Evolutionary conservation across 2,797 vertebrate species (phyloP).

Genomic region (Parambassis ranga): DNA sequence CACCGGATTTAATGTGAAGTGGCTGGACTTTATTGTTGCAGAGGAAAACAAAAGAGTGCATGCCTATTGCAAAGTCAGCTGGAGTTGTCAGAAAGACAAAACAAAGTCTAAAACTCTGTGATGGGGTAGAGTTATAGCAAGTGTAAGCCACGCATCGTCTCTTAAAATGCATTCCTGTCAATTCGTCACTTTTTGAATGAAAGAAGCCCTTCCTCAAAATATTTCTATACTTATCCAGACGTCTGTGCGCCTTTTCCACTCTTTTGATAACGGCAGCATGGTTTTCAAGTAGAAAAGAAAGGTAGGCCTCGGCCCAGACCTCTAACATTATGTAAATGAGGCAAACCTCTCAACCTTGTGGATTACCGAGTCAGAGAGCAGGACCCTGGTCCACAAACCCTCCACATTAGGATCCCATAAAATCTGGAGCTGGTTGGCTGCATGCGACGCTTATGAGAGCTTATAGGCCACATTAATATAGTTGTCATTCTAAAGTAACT

Average conservation of each 20-base stretch:
- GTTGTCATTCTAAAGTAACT: slow-evolving; percentile 29
- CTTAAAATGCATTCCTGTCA: no score
- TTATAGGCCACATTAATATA: slow-evolving; percentile 38
- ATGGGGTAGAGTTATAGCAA: background rate
- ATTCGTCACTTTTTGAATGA: background rate
- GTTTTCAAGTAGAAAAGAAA: slow-evolving; percentile 61
- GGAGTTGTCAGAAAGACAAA: slow-evolving; percentile 27
- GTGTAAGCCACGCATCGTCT: no score
- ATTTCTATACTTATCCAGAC: background rate
- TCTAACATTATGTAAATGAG: slow-evolving; percentile 86
- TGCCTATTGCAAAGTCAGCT: slow-evolving; percentile 35
- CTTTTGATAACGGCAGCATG: slow-evolving; percentile 29
- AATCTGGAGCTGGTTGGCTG: slow-evolving; percentile 68
- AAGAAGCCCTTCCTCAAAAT: slow-evolving; percentile 23
- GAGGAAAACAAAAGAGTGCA: slow-evolving; percentile 25
- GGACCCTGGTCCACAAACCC: slow-evolving; percentile 81
- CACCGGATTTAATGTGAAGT: slow-evolving; percentile 56
- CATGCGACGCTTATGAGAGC: slow-evolving; percentile 44
- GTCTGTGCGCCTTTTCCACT: slow-evolving; percentile 32
- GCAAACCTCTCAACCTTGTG: slow-evolving; percentile 85
- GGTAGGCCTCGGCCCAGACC: slow-evolving; percentile 77
- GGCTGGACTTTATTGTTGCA: slow-evolving; percentile 36
- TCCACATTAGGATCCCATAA: slow-evolving; percentile 77
- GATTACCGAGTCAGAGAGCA: slow-evolving; percentile 87
- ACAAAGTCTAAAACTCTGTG: background rate